Evolutionary conservation across 2,113 vertebrate genomes (phyloP).

Genomic region (Choloepus hoffmanni): DNA sequence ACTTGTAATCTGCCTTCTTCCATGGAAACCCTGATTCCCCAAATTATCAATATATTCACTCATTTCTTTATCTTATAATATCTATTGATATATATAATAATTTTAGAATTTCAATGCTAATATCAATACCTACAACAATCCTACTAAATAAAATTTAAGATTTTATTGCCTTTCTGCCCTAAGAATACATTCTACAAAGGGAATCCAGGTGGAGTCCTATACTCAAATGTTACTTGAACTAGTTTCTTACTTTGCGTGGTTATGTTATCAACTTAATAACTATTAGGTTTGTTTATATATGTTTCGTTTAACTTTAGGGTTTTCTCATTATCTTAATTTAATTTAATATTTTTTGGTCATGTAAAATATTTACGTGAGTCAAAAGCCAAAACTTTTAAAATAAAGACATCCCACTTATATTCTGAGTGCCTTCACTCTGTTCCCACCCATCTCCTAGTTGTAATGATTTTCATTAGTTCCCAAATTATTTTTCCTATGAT

Average conservation of each 20-base stretch:
- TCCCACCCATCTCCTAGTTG: neutral
- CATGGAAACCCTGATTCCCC: neutral
- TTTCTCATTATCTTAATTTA: neutral
- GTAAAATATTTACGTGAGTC: neutral
- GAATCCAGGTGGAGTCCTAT: neutral
- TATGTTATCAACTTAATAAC: neutral
- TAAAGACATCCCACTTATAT: neutral
- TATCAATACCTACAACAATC: neutral
- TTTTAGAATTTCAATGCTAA: neutral
- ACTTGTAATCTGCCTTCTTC: neutral
- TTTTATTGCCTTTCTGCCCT: neutral
- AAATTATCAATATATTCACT: neutral
- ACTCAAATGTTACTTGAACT: neutral
- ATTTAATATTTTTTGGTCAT: neutral
- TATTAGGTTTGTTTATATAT: neutral
- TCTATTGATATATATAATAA: neutral
- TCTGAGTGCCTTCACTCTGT: neutral
- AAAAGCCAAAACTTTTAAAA: slow-evolving; percentile 23
- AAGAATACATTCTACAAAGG: neutral
- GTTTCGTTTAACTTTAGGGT: neutral
- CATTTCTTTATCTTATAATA: neutral
- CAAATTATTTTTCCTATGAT: no score
- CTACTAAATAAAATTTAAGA: neutral
- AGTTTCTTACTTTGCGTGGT: neutral
- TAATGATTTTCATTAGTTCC: no score